Evolutionary conservation across 2,113 vertebrate genomes (phyloP).

Genomic region (Psammodynastes pulverulentus): DNA sequence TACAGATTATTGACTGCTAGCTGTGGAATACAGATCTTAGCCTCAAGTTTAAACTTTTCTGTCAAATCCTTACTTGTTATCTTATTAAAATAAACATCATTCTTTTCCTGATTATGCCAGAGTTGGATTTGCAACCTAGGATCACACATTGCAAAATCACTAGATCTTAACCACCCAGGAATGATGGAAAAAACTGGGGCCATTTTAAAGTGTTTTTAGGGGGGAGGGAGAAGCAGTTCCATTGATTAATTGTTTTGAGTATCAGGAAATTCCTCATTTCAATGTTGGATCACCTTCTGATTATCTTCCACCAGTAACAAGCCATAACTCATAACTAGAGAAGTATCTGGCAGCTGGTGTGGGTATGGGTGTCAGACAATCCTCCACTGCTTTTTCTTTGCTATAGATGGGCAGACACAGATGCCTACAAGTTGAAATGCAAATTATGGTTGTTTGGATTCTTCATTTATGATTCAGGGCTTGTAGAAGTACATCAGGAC

Average conservation of each 20-base stretch:
- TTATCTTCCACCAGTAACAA: not conserved
- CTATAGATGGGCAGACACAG: not conserved
- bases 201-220: not conserved
- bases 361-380: not conserved
- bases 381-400: not conserved
- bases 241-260: not conserved
- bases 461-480: not conserved
- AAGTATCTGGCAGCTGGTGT: not conserved
- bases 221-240: not conserved
- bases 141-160: not conserved
- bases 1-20: not conserved
- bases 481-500: not conserved
- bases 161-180: not conserved
- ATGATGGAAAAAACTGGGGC: not conserved
- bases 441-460: not conserved
- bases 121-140: not conserved
- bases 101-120: not conserved
- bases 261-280: not conserved
- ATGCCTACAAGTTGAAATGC: not conserved
- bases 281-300: not conserved
- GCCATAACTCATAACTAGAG: not conserved
- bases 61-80: not conserved
- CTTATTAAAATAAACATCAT: not conserved
- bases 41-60: not conserved
- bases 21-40: not conserved